Percentiles rank a stretch among this genome's conserved stretches.
phyloP scores from a whole-genome alignment of 92 coral and sea anemone genomes.

The Montipora capitata region DNA sequence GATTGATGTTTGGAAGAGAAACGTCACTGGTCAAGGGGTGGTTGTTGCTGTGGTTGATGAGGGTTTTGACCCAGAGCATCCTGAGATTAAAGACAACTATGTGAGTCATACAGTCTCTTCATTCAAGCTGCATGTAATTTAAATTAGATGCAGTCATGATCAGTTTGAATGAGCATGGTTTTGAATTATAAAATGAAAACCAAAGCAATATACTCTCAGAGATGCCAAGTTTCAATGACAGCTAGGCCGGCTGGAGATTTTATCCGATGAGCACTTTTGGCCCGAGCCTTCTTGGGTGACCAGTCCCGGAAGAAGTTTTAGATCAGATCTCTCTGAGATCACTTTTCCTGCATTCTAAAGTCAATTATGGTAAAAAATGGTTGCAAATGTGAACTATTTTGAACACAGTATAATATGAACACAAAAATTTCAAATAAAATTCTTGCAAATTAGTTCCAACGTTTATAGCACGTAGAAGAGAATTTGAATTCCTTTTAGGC shows the following conservation, averaged over 20 bases:
- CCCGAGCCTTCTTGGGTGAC: too few relatives aligned
- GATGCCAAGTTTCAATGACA: background rate
- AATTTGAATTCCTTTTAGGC: background rate
- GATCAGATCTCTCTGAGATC: too few relatives aligned
- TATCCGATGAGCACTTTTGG: background rate
- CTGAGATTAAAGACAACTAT: slow-evolving; percentile 23
- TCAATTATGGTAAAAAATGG: too few relatives aligned
- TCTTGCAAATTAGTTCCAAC: background rate
- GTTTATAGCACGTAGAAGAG: background rate
- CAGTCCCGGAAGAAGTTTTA: too few relatives aligned
- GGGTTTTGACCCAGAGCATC: slow-evolving; percentile 26
- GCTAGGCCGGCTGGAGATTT: background rate
- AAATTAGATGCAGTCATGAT: background rate
- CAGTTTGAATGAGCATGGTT: background rate
- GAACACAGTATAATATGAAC: background rate
- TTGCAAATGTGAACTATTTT: background rate
- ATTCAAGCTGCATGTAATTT: slow-evolving; percentile 1
- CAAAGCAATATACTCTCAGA: background rate
- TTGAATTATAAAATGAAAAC: background rate
- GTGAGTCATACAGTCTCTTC: slow-evolving; percentile 10
- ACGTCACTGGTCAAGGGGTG: slow-evolving; percentile 36
- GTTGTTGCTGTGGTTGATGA: slow-evolving; percentile 42
- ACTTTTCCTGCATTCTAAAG: background rate
- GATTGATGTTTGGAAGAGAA: slow-evolving; percentile 34
- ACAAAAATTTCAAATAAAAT: background rate